These are phyloP conservation scores for Empis stercorea DNA, from an alignment of 2,888 invertebrate species.

Conservation along the genomic window DNA sequence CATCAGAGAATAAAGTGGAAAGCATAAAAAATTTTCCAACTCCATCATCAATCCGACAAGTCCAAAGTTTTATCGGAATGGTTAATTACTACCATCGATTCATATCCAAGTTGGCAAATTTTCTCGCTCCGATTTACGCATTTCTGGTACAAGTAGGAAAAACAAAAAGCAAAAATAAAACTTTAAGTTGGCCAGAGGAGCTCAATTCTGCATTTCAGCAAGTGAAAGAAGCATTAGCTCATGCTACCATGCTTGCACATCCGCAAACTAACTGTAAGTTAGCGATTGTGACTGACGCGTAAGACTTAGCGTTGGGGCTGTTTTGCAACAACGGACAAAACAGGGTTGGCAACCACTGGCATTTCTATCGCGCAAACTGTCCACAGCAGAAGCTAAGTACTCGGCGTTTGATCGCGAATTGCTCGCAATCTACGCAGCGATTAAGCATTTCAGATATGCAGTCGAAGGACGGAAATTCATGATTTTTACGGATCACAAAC, in stretches of 20 bases:
- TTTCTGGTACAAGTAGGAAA: neutral
- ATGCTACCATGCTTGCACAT: neutral
- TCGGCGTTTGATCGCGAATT: neutral
- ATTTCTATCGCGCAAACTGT: neutral
- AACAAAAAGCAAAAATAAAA: neutral
- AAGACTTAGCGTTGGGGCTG: neutral
- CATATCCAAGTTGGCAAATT: neutral
- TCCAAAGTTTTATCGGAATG: conserved; percentile 1
- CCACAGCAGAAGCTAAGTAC: neutral
- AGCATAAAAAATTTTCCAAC: neutral
- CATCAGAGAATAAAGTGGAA: neutral
- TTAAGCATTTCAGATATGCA: neutral
- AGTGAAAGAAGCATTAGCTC: neutral
- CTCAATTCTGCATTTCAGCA: neutral
- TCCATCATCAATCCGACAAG: neutral
- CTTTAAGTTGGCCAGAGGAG: neutral
- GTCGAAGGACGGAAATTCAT: neutral
- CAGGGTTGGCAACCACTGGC: neutral
- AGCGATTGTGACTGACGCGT: neutral
- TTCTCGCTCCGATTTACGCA: neutral
- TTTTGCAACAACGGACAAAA: neutral
- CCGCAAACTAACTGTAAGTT: neutral
- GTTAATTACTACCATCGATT: conserved; percentile 2
- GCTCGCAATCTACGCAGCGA: neutral
- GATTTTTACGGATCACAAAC: neutral